Conservation (phyloP, 2,888 invertebrate species). For the Chrysopilus asiliformis region DNA sequence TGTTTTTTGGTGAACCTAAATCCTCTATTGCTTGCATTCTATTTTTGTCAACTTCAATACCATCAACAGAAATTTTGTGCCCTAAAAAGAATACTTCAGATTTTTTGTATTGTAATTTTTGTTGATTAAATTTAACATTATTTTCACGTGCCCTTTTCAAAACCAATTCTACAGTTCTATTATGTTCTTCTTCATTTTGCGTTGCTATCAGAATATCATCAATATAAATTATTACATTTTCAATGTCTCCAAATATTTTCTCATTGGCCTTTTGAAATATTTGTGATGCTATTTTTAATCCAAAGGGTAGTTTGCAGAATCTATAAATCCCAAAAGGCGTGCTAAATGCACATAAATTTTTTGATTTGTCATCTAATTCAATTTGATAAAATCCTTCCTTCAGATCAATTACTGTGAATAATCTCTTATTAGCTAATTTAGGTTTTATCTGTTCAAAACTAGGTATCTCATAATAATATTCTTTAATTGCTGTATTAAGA, state of each 20-base stretch:
- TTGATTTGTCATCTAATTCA: constrained; percentile 7
- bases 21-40: background rate
- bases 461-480: too few species aligned
- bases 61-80: background rate
- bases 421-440: too few species aligned
- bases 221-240: background rate
- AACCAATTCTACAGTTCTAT: background rate
- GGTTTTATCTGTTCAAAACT: too few species aligned
- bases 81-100: constrained; percentile 6
- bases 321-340: too few species aligned
- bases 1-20: background rate
- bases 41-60: background rate
- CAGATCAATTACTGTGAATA: constrained; percentile 10
- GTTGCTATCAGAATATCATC: background rate
- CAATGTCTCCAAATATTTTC: constrained; percentile 13
- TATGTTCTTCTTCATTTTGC: background rate
- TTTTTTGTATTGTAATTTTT: constrained; percentile 6
- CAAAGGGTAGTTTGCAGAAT: constrained; percentile 7
- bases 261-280: constrained; percentile 15
- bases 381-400: constrained; percentile 12
- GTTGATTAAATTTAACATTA: constrained; percentile 6
- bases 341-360: constrained; percentile 14
- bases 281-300: constrained; percentile 12
- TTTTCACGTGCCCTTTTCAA: constrained; percentile 6
- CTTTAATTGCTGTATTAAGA: too few species aligned